These are phyloP conservation scores for Kryphioiulus occultus DNA, from an alignment of 2,888 invertebrate species.

Conservation along the genomic window DNA sequence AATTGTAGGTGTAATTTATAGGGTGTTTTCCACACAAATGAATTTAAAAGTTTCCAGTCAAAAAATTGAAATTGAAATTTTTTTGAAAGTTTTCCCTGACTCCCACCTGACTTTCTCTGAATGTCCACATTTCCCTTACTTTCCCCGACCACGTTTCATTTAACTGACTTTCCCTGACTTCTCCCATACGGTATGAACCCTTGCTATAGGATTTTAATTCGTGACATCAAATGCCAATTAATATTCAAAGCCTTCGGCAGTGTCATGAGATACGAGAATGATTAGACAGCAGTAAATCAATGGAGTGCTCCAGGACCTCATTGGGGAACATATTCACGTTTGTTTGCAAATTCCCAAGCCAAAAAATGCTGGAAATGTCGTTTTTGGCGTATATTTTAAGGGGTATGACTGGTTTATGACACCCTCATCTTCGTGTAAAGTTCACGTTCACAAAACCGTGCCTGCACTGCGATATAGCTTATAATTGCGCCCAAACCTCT, in stretches of 20 bases:
- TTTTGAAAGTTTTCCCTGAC: too few relatives aligned
- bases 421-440: neutral
- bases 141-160: too few relatives aligned
- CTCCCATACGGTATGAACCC: neutral
- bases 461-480: neutral
- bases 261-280: neutral
- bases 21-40: too few relatives aligned
- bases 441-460: neutral
- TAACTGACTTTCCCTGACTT: too few relatives aligned
- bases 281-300: neutral
- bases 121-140: too few relatives aligned
- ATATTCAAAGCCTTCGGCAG: neutral
- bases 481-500: neutral
- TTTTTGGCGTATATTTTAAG: neutral
- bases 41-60: too few relatives aligned
- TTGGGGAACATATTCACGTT: neutral
- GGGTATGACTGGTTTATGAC: neutral
- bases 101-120: too few relatives aligned
- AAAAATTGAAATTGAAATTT: too few relatives aligned
- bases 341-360: neutral
- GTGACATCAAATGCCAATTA: neutral
- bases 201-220: neutral
- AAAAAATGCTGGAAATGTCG: neutral
- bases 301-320: neutral
- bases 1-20: too few relatives aligned